Evolutionary conservation across 2,888 invertebrate species (phyloP).

Genomic region (Omphaloscelis lunosa): DNA sequence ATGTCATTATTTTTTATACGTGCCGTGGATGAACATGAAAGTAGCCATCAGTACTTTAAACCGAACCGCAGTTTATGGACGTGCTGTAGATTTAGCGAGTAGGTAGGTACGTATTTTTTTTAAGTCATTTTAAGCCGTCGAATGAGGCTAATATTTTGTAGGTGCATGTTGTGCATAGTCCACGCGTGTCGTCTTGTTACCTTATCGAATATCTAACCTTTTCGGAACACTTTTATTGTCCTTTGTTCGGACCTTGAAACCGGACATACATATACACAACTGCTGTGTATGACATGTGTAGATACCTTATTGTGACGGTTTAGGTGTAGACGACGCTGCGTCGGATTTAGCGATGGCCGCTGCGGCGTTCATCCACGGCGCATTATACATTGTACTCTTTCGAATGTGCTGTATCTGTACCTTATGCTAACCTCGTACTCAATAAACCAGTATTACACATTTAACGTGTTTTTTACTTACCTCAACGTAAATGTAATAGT

Average conservation of each 20-base stretch:
- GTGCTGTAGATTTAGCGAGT: conserved; percentile 46
- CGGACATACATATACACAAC: neutral
- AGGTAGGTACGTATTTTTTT: conserved; percentile 67
- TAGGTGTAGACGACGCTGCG: neutral
- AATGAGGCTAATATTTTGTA: conserved; percentile 53
- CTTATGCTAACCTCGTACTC: conserved; percentile 73
- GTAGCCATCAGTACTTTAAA: conserved; percentile 45
- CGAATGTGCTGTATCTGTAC: conserved; percentile 61
- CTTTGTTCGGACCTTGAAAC: conserved; percentile 4
- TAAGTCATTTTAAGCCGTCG: conserved; percentile 60
- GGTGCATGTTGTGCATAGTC: conserved; percentile 14
- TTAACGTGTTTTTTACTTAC: neutral
- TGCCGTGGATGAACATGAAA: conserved; percentile 53
- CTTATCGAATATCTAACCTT: neutral
- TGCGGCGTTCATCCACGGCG: conserved; percentile 45
- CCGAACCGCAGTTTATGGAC: conserved; percentile 26
- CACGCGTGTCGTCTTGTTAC: neutral
- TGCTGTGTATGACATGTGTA: neutral
- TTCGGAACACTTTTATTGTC: neutral
- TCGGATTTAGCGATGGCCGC: conserved; percentile 17
- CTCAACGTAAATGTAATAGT: too few species aligned
- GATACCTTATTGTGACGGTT: neutral
- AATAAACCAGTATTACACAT: conserved; percentile 81
- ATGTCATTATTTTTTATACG: conserved; percentile 70
- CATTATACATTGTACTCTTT: conserved; percentile 60